phyloP scores from a whole-genome alignment of 1,140 invertebrate genomes.

The Coenobita brevimanus region DNA sequence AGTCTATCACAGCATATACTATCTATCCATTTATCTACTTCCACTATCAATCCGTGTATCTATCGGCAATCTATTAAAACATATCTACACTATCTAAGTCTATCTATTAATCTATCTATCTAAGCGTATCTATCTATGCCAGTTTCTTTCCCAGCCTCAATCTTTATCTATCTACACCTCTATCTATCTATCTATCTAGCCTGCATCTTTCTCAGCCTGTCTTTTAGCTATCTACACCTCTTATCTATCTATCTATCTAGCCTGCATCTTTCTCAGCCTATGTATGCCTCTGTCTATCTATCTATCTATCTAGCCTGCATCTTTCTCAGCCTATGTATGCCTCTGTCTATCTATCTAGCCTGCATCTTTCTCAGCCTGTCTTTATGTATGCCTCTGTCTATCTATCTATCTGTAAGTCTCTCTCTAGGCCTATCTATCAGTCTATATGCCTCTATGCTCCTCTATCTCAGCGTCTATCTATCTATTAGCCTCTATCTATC shows the following conservation, averaged over 20 bases:
- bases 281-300: no score
- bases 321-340: not conserved
- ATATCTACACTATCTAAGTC: no score
- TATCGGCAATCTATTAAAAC: not conserved
- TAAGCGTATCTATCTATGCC: no score
- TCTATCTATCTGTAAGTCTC: no score
- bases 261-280: not conserved
- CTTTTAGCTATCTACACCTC: not conserved
- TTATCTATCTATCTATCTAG: conserved; percentile 19
- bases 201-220: not conserved
- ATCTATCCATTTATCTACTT: not conserved
- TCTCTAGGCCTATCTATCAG: no score
- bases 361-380: not conserved
- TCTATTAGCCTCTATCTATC: no score
- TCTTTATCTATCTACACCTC: not conserved
- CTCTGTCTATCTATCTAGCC: not conserved
- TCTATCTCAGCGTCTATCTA: conserved; percentile 7
- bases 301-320: not conserved
- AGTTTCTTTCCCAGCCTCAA: no score
- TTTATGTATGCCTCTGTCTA: no score
- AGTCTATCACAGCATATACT: no score
- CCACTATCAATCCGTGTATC: conserved; percentile 1
- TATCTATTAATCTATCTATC: no score
- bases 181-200: not conserved
- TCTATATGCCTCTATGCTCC: no score